Percentiles rank a stretch among this genome's conserved stretches.
phyloP scores from a whole-genome alignment of 1,140 invertebrate species.

The Brachionus rubens region DNA sequence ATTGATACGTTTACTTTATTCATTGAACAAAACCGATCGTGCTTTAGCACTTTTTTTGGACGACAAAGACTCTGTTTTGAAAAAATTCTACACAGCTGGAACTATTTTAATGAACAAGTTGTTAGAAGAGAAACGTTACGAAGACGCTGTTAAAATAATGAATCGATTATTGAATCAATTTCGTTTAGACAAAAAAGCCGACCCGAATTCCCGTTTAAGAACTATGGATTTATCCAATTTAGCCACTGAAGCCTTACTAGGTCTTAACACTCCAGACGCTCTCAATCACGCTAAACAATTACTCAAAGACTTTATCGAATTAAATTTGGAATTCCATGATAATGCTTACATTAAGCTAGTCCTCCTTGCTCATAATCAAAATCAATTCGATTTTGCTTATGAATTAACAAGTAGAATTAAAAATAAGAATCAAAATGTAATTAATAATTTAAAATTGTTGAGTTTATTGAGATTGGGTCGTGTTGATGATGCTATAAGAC shows the following conservation, averaged over 20 bases:
- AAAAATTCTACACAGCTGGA: constrained; percentile 13
- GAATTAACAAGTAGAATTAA: constrained; percentile 21
- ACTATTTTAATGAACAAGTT: constrained; percentile 39
- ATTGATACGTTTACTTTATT: constrained; percentile 22
- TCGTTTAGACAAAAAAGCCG: not conserved
- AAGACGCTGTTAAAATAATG: constrained; percentile 4
- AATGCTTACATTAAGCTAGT: constrained; percentile 26
- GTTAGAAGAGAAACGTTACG: constrained; percentile 33
- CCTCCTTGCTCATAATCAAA: constrained; percentile 6
- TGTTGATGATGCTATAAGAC: not conserved
- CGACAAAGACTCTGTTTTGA: constrained; percentile 12
- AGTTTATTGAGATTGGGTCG: not conserved
- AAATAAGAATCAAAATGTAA: constrained; percentile 14
- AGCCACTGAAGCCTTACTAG: constrained; percentile 2
- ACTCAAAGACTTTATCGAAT: not conserved
- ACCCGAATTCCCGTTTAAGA: not conserved
- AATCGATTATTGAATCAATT: constrained; percentile 18
- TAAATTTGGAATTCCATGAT: constrained; percentile 15
- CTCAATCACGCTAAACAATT: not conserved
- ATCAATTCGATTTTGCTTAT: constrained; percentile 32
- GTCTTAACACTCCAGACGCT: not conserved
- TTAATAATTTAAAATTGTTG: constrained; percentile 14
- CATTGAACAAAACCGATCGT: constrained; percentile 28
- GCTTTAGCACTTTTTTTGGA: constrained; percentile 29
- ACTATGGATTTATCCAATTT: constrained; percentile 33